These are phyloP conservation scores for Chaetorhynchus papuensis DNA, from an alignment of 2,113 vertebrate species.

Conservation along the genomic window DNA sequence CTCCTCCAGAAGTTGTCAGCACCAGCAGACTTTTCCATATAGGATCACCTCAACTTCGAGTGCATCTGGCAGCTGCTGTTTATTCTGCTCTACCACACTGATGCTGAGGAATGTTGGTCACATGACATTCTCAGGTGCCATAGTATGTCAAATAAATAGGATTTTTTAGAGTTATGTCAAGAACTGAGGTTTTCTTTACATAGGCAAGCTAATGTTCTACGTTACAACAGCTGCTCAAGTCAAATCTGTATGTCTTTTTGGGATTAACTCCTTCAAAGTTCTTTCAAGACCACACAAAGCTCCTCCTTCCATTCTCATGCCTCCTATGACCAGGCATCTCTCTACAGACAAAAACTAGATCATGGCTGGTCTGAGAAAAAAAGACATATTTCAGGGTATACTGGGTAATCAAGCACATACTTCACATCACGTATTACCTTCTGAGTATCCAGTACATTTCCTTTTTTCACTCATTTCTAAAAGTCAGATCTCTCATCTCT, in stretches of 20 bases:
- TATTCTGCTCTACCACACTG: neutral
- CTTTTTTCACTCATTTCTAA: neutral
- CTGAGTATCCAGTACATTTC: neutral
- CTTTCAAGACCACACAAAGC: neutral
- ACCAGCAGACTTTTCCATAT: neutral
- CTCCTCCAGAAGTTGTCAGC: neutral
- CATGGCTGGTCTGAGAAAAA: neutral
- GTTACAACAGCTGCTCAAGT: neutral
- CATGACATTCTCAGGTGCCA: neutral
- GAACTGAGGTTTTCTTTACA: neutral
- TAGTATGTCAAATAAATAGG: neutral
- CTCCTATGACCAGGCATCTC: neutral
- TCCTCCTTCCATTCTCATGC: neutral
- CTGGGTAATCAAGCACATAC: neutral
- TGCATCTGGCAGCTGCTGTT: neutral
- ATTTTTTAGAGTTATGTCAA: neutral
- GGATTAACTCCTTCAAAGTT: neutral
- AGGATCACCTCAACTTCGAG: neutral
- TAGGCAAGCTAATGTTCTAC: neutral
- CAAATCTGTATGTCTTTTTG: neutral
- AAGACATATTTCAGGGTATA: neutral
- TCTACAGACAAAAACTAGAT: neutral
- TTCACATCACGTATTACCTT: neutral
- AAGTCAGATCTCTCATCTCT: neutral
- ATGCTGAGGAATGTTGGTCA: neutral